These are phyloP conservation scores for Tineola bisselliella DNA, from an alignment of 2,888 invertebrate genomes.

Conservation along the genomic window DNA sequence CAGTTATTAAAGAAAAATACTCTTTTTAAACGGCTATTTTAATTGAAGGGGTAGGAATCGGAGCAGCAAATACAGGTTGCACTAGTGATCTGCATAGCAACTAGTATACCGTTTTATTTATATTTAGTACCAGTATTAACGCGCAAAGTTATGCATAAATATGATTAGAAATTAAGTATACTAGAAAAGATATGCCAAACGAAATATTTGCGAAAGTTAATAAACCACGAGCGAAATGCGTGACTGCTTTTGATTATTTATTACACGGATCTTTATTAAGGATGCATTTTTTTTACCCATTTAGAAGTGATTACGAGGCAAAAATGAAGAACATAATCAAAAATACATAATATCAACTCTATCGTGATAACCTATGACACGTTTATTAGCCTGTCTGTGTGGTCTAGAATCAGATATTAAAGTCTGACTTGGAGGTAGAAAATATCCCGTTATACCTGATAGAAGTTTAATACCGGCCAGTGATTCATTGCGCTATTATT, in stretches of 20 bases:
- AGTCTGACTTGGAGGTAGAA: not conserved
- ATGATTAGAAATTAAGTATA: no score
- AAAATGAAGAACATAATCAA: no score
- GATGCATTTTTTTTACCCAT: no score
- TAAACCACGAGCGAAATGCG: no score
- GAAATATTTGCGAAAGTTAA: no score
- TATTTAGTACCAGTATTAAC: not conserved
- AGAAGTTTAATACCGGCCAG: not conserved
- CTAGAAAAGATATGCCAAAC: no score
- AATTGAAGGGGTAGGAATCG: not conserved
- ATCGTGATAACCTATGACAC: not conserved
- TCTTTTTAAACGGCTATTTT: not conserved
- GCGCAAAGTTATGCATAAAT: no score
- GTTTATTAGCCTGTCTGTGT: not conserved
- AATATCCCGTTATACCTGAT: not conserved
- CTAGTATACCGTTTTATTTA: not conserved
- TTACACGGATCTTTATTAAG: no score
- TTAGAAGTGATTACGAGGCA: no score
- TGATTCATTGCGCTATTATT: not conserved
- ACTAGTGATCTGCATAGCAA: not conserved
- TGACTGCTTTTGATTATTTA: no score
- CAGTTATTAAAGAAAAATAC: conserved; percentile 9
- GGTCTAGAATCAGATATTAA: not conserved
- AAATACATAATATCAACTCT: no score
- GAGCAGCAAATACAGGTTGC: conserved; percentile 1